phyloP scores from a whole-genome alignment of 2,797 vertebrate species.

The Macropodus opercularis region DNA sequence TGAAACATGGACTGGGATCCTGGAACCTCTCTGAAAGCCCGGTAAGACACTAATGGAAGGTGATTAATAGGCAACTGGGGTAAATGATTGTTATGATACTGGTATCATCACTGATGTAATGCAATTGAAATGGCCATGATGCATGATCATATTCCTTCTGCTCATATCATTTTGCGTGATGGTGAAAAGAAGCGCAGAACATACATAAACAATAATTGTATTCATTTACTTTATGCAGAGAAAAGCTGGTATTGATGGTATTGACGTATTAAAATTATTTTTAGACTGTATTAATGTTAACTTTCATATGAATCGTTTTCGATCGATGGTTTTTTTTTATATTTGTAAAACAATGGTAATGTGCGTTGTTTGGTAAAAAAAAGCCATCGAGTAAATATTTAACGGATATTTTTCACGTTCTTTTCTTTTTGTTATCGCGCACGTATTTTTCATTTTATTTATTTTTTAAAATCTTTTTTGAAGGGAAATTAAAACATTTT shows the following conservation, averaged over 20 bases:
- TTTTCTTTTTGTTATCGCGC: not conserved
- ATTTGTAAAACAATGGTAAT: too few species aligned
- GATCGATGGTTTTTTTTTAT: not conserved
- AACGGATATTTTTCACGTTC: not conserved
- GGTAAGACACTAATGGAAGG: constrained; percentile 71
- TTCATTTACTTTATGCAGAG: not conserved
- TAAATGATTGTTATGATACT: constrained; percentile 69
- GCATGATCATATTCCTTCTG: constrained; percentile 14
- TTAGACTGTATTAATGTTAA: too few species aligned
- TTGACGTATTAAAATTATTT: not conserved
- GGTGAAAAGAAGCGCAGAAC: constrained; percentile 7
- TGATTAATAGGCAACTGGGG: constrained; percentile 72
- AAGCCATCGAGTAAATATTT: not conserved
- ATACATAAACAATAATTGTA: not conserved
- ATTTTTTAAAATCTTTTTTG: too few species aligned
- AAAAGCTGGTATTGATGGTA: too few species aligned
- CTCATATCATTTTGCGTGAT: not conserved
- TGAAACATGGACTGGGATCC: constrained; percentile 55
- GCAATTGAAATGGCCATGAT: constrained; percentile 46
- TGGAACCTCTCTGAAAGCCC: constrained; percentile 55
- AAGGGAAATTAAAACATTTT: too few species aligned
- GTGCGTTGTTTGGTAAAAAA: not conserved
- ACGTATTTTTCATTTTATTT: not conserved
- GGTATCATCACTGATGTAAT: constrained; percentile 59
- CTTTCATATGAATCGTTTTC: too few species aligned